Evolutionary conservation across 2,113 vertebrate genomes (phyloP), one percentile per base, ranked within the genome.

Genomic region (Actinemys pallida): DNA sequence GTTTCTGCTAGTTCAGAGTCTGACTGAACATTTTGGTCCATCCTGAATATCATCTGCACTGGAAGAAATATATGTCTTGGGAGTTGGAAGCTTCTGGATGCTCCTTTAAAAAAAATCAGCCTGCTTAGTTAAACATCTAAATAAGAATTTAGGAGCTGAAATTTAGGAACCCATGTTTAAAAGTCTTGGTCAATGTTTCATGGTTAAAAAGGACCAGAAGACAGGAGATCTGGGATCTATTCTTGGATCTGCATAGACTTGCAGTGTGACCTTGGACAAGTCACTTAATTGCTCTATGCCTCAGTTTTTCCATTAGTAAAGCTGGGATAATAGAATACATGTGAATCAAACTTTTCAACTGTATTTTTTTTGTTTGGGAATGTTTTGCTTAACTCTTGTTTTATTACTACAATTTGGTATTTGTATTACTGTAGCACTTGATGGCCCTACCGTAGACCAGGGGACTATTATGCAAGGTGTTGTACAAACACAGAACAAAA

Each of bases 31-130:
- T 72, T 35, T 53, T 49, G 35, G 29, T 53, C 72, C 17, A 10
- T 8, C 1, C 3, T 91, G 87, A 0, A 0, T 19, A 45, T 59
- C 57, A 29, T 11, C 10, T 59, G 27, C 27, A 59, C 27, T 59
- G 57, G 57, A 59, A 13, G 57, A 59, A 59, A 59, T 59, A 59
- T 29, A 29, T 59, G 25, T 27, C 57, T 59, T 59, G 27, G 11
- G 57, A 59, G 27, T 11, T 13, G 27, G 27, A 13, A 59, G 57
- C 11, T 29, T 59, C 27, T 72, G 65, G 65, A 72, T 72, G 57
- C 10, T 56, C 9, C 22, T 56, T 56, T 56, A 24, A 56, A 56
- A 56, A 42, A 56, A 56, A 56, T 56, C 54, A 56, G 54, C 19
- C 16, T 69, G 65, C 17, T 69, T 69, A 69, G 27, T 16, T 65